Conservation (phyloP, 1,140 invertebrate species). For the Araneus ventricosus region DNA sequence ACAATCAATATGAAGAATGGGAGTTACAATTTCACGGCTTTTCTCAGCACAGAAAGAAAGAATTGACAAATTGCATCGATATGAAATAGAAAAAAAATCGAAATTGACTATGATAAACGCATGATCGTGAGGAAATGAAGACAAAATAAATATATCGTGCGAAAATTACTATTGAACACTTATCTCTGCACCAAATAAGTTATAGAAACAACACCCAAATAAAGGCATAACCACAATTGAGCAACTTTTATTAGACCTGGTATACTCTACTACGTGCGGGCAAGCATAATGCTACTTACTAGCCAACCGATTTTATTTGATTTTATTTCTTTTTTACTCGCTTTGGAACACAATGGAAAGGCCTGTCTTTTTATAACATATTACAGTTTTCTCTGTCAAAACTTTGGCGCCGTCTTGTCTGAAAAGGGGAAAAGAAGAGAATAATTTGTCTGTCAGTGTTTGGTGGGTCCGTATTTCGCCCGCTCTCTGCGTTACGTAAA, state of each 20-base stretch:
- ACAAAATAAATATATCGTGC: not conserved
- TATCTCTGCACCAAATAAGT: not conserved
- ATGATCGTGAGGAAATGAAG: not conserved
- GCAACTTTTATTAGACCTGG: not conserved
- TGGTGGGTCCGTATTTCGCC: not conserved
- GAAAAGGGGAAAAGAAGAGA: slow-evolving; percentile 7
- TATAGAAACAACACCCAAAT: slow-evolving; percentile 8
- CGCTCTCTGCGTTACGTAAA: slow-evolving; percentile 19
- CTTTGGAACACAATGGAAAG: not conserved
- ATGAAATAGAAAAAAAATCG: not conserved
- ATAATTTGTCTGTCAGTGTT: slow-evolving; percentile 44
- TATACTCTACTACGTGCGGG: not conserved
- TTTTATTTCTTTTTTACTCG: not conserved
- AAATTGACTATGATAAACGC: not conserved
- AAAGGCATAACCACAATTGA: not conserved
- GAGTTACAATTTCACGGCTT: not conserved
- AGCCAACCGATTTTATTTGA: not conserved
- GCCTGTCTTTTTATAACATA: slow-evolving; percentile 24
- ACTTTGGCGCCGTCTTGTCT: slow-evolving; percentile 41
- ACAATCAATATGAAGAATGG: not conserved
- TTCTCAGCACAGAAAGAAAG: not conserved
- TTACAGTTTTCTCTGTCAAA: slow-evolving; percentile 46
- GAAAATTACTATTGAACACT: not conserved
- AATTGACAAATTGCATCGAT: not conserved
- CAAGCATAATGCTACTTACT: not conserved